A percentile compares a stretch with the other conserved stretches of the same genome.
Conservation (phyloP, 2,797 vertebrate genomes). For the Ptychobarbus kaznakovi region DNA sequence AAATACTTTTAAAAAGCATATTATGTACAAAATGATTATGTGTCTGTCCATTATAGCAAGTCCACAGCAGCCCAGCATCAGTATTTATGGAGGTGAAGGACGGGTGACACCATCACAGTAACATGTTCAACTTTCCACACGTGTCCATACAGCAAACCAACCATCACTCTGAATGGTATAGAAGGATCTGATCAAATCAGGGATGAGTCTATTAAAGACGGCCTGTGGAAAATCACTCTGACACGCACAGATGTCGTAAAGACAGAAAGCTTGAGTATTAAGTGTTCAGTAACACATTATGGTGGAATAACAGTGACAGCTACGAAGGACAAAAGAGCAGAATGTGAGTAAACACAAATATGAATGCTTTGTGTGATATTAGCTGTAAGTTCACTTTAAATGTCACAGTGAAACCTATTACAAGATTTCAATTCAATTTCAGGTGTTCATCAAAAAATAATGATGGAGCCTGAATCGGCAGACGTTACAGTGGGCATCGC, state of each 20-base stretch:
- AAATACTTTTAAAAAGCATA: background rate
- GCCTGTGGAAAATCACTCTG: slow-evolving; percentile 28
- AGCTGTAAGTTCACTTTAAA: background rate
- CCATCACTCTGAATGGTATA: slow-evolving; percentile 13
- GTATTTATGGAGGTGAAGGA: slow-evolving; percentile 1
- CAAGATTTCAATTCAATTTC: background rate
- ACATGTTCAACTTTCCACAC: slow-evolving; percentile 5
- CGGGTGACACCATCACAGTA: background rate
- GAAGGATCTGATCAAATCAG: background rate
- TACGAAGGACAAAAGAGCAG: background rate
- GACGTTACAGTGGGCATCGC: slow-evolving; percentile 63
- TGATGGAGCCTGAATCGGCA: slow-evolving; percentile 52
- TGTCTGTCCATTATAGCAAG: background rate
- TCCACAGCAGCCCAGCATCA: background rate
- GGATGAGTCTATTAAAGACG: accelerated
- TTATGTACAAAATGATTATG: background rate
- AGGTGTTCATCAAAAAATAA: slow-evolving; percentile 66
- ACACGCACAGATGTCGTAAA: slow-evolving; percentile 26
- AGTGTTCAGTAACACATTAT: slow-evolving; percentile 28
- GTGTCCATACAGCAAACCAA: slow-evolving; percentile 18
- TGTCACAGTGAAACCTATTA: background rate
- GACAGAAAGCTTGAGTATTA: background rate
- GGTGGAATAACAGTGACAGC: background rate
- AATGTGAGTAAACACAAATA: slow-evolving; percentile 46
- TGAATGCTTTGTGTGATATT: background rate